Evolutionary conservation across 2,113 vertebrate genomes (phyloP).

Genomic region (Plecotus auritus): DNA sequence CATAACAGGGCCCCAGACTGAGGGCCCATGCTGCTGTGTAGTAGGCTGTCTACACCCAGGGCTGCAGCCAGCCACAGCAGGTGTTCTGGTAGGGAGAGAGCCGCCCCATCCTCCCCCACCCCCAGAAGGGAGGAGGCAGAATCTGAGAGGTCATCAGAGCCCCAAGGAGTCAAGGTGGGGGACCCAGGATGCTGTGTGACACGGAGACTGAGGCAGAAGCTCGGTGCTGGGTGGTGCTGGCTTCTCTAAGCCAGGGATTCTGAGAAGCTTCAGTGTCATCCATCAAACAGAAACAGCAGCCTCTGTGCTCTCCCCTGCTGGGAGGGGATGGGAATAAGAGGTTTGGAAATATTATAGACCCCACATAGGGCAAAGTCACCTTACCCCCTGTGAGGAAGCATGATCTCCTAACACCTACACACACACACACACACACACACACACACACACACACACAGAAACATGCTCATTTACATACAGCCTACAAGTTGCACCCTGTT

Average conservation of each 20-base stretch:
- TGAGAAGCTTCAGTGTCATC: background rate
- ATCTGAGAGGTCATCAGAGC: background rate
- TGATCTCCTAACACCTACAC: background rate
- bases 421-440: background rate
- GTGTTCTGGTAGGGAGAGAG: background rate
- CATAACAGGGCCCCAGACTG: background rate
- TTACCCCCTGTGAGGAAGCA: background rate
- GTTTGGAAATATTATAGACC: background rate
- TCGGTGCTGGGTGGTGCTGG: background rate
- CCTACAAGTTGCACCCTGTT: rapidly evolving
- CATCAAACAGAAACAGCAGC: background rate
- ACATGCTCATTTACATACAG: background rate
- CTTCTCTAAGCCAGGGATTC: background rate
- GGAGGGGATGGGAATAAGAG: background rate
- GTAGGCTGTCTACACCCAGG: background rate
- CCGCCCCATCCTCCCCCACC: too few species aligned
- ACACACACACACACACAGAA: background rate
- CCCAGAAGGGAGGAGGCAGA: background rate
- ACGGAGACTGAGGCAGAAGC: background rate
- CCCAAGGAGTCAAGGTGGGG: background rate
- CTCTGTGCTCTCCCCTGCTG: background rate
- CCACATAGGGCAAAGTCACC: background rate
- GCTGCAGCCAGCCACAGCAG: background rate
- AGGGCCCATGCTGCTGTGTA: background rate
- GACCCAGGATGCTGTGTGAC: background rate